Evolutionary conservation across 64 coral and sea anemone species (phyloP).

Genomic region (Astreopora myriophthalma): DNA sequence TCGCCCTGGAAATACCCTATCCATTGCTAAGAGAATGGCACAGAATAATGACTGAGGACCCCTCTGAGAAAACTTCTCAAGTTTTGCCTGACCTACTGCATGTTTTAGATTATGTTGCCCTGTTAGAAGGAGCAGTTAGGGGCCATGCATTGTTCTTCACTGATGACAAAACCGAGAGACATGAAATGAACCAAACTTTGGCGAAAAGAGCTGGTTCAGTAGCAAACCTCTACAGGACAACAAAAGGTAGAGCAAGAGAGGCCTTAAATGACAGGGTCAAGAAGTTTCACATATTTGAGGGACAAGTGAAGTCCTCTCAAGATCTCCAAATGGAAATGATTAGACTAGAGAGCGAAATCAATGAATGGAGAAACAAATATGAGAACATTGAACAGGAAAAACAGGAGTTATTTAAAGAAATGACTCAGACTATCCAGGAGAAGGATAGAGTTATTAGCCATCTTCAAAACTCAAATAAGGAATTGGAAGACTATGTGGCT

Average conservation of each 20-base stretch:
- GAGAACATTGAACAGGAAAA: conserved; percentile 49
- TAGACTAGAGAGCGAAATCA: conserved; percentile 13
- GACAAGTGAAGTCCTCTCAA: neutral
- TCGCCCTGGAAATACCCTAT: conserved; percentile 53
- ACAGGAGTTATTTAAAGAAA: conserved; percentile 48
- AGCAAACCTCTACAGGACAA: conserved; percentile 15
- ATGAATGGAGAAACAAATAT: conserved; percentile 48
- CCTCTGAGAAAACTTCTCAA: neutral
- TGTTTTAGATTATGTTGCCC: conserved; percentile 3
- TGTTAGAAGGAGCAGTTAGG: neutral
- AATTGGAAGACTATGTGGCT: conserved; percentile 52
- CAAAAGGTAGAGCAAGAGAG: conserved; percentile 29
- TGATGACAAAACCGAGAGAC: conserved; percentile 12
- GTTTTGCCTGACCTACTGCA: neutral
- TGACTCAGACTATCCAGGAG: neutral
- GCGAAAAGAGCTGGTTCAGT: conserved; percentile 24
- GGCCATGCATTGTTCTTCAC: neutral
- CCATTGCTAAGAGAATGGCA: conserved; percentile 49
- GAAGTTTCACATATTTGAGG: conserved; percentile 45
- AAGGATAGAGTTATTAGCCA: conserved; percentile 42
- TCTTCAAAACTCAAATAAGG: conserved; percentile 29
- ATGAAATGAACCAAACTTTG: conserved; percentile 35
- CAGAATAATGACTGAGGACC: too few relatives aligned
- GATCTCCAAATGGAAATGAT: neutral
- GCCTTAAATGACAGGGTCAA: neutral